Percentiles rank a stretch among this genome's conserved stretches.
phyloP scores from a whole-genome alignment of 1,140 invertebrate genomes.

The Zophobas atratus region DNA sequence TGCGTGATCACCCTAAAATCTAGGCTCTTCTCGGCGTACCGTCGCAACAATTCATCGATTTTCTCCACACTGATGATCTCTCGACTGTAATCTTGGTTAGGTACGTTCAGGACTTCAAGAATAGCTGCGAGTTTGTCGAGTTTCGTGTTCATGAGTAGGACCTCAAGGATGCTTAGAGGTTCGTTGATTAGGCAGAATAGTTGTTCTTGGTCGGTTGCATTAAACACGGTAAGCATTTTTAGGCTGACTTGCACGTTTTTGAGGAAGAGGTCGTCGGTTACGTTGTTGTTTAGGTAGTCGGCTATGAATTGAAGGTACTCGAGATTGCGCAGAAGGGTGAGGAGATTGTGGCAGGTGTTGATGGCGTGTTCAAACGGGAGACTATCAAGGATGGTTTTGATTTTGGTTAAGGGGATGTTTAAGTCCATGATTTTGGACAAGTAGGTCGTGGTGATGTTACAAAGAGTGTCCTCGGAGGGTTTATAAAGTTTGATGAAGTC shows the following conservation, averaged over 20 bases:
- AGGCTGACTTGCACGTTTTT: constrained; percentile 73
- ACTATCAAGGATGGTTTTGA: constrained; percentile 69
- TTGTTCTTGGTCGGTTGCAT: constrained; percentile 69
- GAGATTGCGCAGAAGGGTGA: constrained; percentile 75
- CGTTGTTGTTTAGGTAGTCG: constrained; percentile 72
- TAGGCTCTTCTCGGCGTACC: constrained; percentile 81
- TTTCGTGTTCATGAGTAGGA: constrained; percentile 83
- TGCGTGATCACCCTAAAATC: constrained; percentile 76
- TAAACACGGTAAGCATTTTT: constrained; percentile 75
- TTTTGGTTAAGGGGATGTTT: constrained; percentile 62
- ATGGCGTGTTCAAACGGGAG: constrained; percentile 71
- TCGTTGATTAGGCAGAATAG: constrained; percentile 77
- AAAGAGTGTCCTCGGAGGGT: constrained; percentile 50
- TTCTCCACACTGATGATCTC: constrained; percentile 69
- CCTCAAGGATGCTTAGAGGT: constrained; percentile 81
- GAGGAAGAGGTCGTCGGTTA: constrained; percentile 69
- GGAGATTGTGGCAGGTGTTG: constrained; percentile 74
- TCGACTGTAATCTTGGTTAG: constrained; percentile 60
- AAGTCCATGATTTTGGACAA: constrained; percentile 63
- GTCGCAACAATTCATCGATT: constrained; percentile 78
- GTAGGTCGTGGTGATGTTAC: constrained; percentile 68
- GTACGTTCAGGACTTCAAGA: constrained; percentile 65
- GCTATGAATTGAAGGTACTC: constrained; percentile 75
- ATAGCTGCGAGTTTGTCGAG: constrained; percentile 77
- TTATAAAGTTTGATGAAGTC: constrained; percentile 56